A percentile compares a stretch with the other conserved stretches of the same genome.
Evolutionary conservation across 1,140 invertebrate genomes (phyloP).

Genomic region (Pseudomyrmex dendroicus): DNA sequence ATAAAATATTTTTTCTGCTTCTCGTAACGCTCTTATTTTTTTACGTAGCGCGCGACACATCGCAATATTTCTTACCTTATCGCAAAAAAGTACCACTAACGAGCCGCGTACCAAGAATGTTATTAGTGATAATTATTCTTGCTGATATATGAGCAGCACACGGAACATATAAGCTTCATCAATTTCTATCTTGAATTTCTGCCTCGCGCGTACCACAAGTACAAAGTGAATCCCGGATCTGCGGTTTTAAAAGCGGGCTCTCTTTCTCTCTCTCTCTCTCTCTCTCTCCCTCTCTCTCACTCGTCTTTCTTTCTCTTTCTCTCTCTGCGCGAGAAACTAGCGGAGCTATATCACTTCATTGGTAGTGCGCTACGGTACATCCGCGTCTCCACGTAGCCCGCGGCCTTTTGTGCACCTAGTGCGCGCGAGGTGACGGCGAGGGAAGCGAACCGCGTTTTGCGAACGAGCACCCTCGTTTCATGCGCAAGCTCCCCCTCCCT

Average conservation of each 20-base stretch:
- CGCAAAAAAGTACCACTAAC: background rate
- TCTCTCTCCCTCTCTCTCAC: too few relatives aligned
- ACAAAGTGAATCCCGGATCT: slow-evolving; percentile 37
- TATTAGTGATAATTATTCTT: slow-evolving; percentile 13
- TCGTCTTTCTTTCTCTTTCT: background rate
- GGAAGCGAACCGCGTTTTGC: slow-evolving; percentile 32
- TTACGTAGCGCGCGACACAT: background rate
- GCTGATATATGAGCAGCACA: background rate
- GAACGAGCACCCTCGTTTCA: slow-evolving; percentile 52
- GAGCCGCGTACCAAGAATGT: background rate
- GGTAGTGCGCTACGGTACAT: background rate
- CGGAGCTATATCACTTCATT: background rate
- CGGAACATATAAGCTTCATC: background rate
- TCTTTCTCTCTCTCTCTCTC: too few relatives aligned
- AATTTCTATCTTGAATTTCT: slow-evolving; percentile 36
- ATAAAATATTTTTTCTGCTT: background rate
- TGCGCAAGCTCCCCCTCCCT: background rate
- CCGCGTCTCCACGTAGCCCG: slow-evolving; percentile 27
- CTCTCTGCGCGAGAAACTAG: background rate
- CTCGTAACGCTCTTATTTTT: background rate
- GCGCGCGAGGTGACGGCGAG: slow-evolving; percentile 39
- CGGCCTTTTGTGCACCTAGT: slow-evolving; percentile 40
- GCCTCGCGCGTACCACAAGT: background rate
- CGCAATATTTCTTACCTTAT: background rate
- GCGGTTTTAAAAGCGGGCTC: slow-evolving; percentile 31